These are phyloP conservation scores for Axea sp. DNA, from an alignment of 2,888 invertebrate species.

Conservation along the genomic window DNA sequence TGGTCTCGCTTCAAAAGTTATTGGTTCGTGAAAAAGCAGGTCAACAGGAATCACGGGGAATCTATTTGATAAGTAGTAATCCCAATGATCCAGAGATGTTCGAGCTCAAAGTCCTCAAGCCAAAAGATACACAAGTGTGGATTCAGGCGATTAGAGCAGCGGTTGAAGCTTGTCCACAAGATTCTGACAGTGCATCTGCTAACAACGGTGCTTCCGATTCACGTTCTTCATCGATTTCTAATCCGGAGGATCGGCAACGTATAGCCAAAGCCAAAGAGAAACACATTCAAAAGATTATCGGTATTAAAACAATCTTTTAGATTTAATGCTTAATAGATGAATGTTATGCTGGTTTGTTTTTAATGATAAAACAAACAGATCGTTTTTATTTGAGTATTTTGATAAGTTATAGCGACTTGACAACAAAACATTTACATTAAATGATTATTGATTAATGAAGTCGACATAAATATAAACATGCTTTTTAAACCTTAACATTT, in stretches of 20 bases:
- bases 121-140: conserved; percentile 94
- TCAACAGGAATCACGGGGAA: conserved; percentile 91
- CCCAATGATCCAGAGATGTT: conserved; percentile 97
- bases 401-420: no score
- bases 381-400: no score
- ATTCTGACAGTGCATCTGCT: conserved; percentile 82
- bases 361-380: no score
- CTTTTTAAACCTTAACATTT: no score
- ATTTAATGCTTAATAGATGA: no score
- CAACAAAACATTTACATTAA: no score
- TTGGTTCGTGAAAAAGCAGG: conserved; percentile 97
- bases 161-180: conserved; percentile 91
- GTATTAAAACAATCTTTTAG: conserved; percentile 80
- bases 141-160: conserved; percentile 92
- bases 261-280: conserved; percentile 88
- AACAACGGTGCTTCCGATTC: conserved; percentile 64
- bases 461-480: no score
- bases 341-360: no score
- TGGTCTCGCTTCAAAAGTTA: conserved; percentile 94
- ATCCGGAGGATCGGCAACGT: conserved; percentile 89
- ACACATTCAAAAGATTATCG: conserved; percentile 89
- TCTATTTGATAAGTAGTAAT: conserved; percentile 96
- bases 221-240: conserved; percentile 73
- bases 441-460: no score
- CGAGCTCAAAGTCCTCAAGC: conserved; percentile 91